These are phyloP conservation scores for Cosmorhoe ocellata DNA, from an alignment of 2,888 invertebrate species.

Conservation along the genomic window DNA sequence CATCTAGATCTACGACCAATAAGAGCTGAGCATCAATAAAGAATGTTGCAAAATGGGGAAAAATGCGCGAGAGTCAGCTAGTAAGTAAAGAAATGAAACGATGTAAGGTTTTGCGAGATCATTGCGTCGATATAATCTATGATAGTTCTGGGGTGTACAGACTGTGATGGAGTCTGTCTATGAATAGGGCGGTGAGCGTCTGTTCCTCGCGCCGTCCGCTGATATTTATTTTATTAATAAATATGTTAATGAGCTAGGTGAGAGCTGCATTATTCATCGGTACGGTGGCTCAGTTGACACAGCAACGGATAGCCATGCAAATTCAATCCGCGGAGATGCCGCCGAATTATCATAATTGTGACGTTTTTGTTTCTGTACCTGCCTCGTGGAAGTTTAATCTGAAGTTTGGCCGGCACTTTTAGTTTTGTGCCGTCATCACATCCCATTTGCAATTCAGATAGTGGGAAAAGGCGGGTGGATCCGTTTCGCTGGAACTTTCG, in stretches of 20 bases:
- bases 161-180: neutral
- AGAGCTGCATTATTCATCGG: constrained; percentile 80
- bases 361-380: constrained; percentile 82
- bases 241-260: constrained; percentile 80
- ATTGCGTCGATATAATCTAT: no score
- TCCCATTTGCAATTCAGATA: constrained; percentile 80
- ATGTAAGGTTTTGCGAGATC: no score
- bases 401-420: constrained; percentile 80
- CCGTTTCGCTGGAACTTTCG: constrained; percentile 66
- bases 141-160: neutral
- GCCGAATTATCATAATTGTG: constrained; percentile 81
- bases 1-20: no score
- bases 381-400: constrained; percentile 75
- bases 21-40: no score
- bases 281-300: constrained; percentile 78
- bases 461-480: constrained; percentile 73
- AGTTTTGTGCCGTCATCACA: constrained; percentile 78
- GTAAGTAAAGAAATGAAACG: no score
- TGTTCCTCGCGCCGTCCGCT: constrained; percentile 58
- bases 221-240: constrained; percentile 82
- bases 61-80: no score
- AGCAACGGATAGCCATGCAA: constrained; percentile 80
- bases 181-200: constrained; percentile 9
- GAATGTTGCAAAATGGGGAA: no score
- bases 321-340: constrained; percentile 79